Percentiles rank a stretch among this genome's conserved stretches.
Conservation (phyloP, 2,113 vertebrate species). For the Xiphophorus couchianus region DNA sequence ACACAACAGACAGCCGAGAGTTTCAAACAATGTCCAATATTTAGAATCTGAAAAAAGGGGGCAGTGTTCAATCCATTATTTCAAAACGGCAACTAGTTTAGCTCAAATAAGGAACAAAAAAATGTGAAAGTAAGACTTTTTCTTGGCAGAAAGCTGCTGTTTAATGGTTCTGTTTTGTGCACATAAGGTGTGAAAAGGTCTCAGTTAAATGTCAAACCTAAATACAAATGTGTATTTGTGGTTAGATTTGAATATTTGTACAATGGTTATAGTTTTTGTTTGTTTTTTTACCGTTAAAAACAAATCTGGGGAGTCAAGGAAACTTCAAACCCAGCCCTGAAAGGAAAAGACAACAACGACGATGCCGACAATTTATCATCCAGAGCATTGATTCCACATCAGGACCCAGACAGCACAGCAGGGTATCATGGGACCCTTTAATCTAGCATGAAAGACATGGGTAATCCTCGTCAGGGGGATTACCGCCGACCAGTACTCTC, state of each 20-base stretch:
- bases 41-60: neutral
- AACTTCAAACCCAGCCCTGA: constrained; percentile 4
- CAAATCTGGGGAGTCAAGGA: constrained; percentile 21
- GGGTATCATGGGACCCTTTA: constrained; percentile 63
- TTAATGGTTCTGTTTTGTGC: no score
- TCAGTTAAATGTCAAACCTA: no score
- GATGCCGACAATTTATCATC: constrained; percentile 40
- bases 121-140: neutral
- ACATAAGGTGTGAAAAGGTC: no score
- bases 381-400: constrained; percentile 42
- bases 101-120: neutral
- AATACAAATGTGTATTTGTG: neutral
- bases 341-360: constrained; percentile 29
- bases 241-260: neutral
- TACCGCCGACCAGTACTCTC: constrained; percentile 54
- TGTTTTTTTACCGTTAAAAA: neutral
- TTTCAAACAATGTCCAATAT: neutral
- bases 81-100: neutral
- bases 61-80: neutral
- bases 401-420: constrained; percentile 20
- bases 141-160: no score
- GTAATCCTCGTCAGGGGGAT: constrained; percentile 72
- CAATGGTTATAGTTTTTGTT: no score
- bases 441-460: constrained; percentile 68
- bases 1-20: neutral